Evolutionary conservation across 1,140 invertebrate genomes (phyloP).

Genomic region (Aphaenogaster ashmeadi): DNA sequence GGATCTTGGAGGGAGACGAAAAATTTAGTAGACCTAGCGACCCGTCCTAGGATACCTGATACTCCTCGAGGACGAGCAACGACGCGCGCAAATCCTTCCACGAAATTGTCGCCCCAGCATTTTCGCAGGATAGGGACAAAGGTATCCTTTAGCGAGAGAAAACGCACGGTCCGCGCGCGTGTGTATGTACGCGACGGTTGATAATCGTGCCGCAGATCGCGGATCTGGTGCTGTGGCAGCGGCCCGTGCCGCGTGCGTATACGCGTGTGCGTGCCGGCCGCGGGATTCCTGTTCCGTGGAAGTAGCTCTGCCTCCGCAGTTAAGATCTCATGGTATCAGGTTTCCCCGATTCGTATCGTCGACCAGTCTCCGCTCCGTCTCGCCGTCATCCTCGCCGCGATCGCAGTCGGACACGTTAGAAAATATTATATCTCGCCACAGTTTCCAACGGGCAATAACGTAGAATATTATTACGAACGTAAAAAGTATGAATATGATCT

Average conservation of each 20-base stretch:
- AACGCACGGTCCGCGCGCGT: constrained; percentile 47
- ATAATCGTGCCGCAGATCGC: constrained; percentile 69
- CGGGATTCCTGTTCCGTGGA: constrained; percentile 75
- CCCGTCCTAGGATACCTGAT: constrained; percentile 42
- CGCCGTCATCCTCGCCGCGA: constrained; percentile 68
- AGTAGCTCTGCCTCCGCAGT: constrained; percentile 75
- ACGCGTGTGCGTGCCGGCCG: constrained; percentile 61
- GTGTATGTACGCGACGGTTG: constrained; percentile 34
- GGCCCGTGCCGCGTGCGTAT: constrained; percentile 53
- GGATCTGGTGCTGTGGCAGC: constrained; percentile 67
- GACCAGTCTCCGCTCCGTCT: constrained; percentile 70
- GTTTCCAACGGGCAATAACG: neutral
- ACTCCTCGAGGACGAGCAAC: constrained; percentile 22
- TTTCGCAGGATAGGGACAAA: constrained; percentile 42
- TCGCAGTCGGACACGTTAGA: constrained; percentile 1
- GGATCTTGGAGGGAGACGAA: constrained; percentile 10
- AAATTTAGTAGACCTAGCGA: constrained; percentile 16
- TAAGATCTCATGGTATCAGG: constrained; percentile 76
- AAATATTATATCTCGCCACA: constrained; percentile 1
- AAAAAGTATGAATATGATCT: neutral
- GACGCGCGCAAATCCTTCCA: constrained; percentile 63
- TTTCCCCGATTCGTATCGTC: constrained; percentile 78
- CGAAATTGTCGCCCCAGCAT: constrained; percentile 68
- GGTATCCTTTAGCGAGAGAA: constrained; percentile 68
- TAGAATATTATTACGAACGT: neutral